A percentile compares a stretch with the other conserved stretches of the same genome.
Evolutionary conservation across 1,140 invertebrate genomes (phyloP).

Genomic region (Lasaia peninsularis): DNA sequence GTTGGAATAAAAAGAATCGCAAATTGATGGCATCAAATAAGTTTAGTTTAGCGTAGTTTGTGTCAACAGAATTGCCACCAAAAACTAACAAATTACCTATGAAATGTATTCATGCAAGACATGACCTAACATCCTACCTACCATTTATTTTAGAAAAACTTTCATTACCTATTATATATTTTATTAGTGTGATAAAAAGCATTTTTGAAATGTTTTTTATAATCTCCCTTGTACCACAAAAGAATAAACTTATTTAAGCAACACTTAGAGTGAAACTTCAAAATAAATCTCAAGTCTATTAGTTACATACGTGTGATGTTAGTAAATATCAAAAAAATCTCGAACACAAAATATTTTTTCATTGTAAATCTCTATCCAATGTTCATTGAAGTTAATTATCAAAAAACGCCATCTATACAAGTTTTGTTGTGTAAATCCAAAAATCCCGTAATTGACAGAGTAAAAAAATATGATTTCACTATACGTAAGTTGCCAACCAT

Average conservation of each 20-base stretch:
- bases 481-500: too few species aligned
- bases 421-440: background rate
- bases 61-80: too few species aligned
- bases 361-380: background rate
- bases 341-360: background rate
- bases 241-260: conserved; percentile 49
- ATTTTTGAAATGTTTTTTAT: conserved; percentile 62
- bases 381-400: background rate
- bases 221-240: conserved; percentile 69
- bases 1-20: too few species aligned
- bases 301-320: conserved; percentile 37
- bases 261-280: conserved; percentile 56
- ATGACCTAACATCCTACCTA: conserved; percentile 66
- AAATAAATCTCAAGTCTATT: conserved; percentile 33
- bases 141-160: conserved; percentile 48
- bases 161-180: conserved; percentile 51
- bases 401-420: background rate
- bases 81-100: conserved; percentile 61
- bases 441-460: background rate
- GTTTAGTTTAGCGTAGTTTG: too few species aligned
- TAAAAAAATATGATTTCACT: too few species aligned
- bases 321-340: conserved; percentile 32
- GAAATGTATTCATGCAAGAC: conserved; percentile 51
- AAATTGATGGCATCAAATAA: too few species aligned
- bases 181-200: conserved; percentile 55